Percentiles rank a stretch among this genome's conserved stretches.
These are phyloP conservation scores for Phycodurus eques DNA, from an alignment of 2,113 vertebrate genomes.

Conservation along the genomic window DNA sequence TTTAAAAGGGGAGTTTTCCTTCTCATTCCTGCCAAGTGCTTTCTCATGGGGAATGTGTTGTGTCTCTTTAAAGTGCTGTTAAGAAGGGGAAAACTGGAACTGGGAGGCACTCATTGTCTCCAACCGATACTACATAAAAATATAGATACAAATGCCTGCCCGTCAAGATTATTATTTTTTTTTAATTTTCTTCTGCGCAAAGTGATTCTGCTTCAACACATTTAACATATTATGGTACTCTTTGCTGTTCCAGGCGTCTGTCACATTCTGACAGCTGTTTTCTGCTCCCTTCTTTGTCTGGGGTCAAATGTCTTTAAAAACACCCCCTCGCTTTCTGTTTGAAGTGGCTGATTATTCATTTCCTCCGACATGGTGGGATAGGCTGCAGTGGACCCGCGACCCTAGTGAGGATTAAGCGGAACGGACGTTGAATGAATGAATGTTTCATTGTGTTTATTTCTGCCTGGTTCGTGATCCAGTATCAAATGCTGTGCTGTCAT, in stretches of 20 bases:
- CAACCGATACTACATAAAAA: background rate
- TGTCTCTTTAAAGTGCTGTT: background rate
- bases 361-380: conserved; percentile 14
- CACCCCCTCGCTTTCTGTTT: conserved; percentile 18
- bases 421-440: no score
- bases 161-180: conserved; percentile 1
- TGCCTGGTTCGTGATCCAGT: conserved; percentile 54
- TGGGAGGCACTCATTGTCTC: background rate
- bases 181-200: conserved; percentile 2
- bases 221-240: conserved; percentile 51
- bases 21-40: background rate
- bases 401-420: no score
- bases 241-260: conserved; percentile 53
- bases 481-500: conserved; percentile 55
- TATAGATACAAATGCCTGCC: background rate
- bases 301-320: conserved; percentile 43
- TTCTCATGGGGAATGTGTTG: background rate
- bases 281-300: conserved; percentile 24
- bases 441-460: conserved; percentile 41
- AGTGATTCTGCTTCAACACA: conserved; percentile 12
- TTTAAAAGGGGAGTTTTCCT: background rate
- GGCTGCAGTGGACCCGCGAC: no score
- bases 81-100: background rate
- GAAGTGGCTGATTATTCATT: conserved; percentile 28
- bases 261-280: conserved; percentile 55